Conservation (phyloP, 2,113 vertebrate genomes). For the Neoarius graeffei region DNA sequence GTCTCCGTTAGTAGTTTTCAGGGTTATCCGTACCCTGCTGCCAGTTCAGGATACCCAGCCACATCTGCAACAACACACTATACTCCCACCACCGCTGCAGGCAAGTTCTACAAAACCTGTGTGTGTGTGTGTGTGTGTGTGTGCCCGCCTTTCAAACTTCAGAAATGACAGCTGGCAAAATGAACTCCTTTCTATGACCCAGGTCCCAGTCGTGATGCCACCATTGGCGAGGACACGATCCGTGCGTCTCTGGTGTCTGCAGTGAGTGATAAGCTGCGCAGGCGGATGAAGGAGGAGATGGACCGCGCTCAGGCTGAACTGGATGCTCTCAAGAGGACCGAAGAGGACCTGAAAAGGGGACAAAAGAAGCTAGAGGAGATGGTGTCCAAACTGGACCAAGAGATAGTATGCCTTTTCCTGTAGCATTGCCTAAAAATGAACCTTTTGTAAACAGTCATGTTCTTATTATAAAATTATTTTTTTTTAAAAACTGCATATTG, state of each 20-base stretch:
- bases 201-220: constrained; percentile 90
- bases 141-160: not conserved
- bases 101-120: constrained; percentile 61
- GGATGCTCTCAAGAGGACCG: constrained; percentile 92
- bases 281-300: constrained; percentile 99
- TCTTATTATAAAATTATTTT: no score
- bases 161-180: not conserved
- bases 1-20: constrained; percentile 78
- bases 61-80: constrained; percentile 82
- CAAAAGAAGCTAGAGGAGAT: constrained; percentile 97
- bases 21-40: constrained; percentile 82
- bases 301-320: constrained; percentile 95
- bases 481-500: no score
- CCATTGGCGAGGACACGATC: constrained; percentile 96
- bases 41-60: constrained; percentile 80
- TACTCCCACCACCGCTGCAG: constrained; percentile 83
- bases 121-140: not conserved
- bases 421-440: not conserved
- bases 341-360: constrained; percentile 95
- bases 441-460: not conserved
- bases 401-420: constrained; percentile 82
- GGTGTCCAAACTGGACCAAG: constrained; percentile 91
- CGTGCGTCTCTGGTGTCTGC: constrained; percentile 95
- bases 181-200: not conserved
- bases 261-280: constrained; percentile 93